Evolutionary conservation across 92 coral and sea anemone species (phyloP).

Genomic region (Phymanthus crucifer): DNA sequence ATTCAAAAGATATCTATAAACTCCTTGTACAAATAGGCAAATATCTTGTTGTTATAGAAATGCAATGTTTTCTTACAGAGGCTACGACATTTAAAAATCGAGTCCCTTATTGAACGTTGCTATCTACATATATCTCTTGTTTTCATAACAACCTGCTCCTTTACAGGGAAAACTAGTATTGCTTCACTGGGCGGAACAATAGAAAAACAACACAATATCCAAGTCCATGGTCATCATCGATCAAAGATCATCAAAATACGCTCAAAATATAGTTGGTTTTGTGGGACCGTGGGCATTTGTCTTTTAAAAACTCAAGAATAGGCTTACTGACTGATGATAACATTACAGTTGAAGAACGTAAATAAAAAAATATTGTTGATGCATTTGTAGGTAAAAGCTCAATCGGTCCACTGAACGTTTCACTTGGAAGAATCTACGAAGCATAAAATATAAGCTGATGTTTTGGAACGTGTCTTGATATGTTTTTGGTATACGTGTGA

Average conservation of each 20-base stretch:
- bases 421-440: neutral
- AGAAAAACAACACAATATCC: neutral
- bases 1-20: neutral
- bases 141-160: neutral
- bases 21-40: neutral
- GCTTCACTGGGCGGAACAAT: neutral
- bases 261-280: neutral
- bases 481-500: neutral
- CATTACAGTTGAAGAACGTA: neutral
- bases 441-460: conserved; percentile 21
- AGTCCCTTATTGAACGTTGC: no score
- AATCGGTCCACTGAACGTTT: conserved; percentile 30
- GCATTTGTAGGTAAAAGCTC: conserved; percentile 12
- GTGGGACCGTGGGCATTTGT: neutral
- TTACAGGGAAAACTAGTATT: neutral
- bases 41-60: neutral
- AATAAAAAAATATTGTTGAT: conserved; percentile 11
- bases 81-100: neutral
- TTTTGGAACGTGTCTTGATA: conserved; percentile 25
- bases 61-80: neutral
- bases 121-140: neutral
- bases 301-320: neutral
- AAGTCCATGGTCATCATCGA: neutral
- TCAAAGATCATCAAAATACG: neutral
- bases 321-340: neutral